phyloP scores from a whole-genome alignment of 2,888 invertebrate species.

The Elysia crispata region DNA sequence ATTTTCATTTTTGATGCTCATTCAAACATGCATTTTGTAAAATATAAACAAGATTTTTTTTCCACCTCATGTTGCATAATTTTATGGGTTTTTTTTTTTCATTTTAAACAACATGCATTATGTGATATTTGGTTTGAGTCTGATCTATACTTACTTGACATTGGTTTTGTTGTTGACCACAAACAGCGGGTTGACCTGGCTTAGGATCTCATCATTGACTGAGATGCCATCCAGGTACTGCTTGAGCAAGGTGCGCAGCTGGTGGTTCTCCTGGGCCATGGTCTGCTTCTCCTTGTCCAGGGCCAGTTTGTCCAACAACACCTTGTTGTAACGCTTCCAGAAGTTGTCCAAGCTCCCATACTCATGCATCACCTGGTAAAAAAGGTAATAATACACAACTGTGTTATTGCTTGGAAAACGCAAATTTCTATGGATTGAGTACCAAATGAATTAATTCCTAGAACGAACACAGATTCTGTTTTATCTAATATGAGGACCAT shows the following conservation, averaged over 20 bases:
- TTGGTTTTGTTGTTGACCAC: conserved; percentile 77
- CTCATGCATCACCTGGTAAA: conserved; percentile 73
- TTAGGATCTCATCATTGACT: conserved; percentile 77
- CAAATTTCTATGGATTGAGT: too few species aligned
- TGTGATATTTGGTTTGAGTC: conserved; percentile 77
- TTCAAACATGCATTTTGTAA: too few species aligned
- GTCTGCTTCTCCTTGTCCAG: conserved; percentile 77
- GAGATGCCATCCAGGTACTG: conserved; percentile 78
- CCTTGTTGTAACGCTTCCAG: conserved; percentile 82
- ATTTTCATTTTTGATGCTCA: too few species aligned
- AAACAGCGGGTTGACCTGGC: conserved; percentile 76
- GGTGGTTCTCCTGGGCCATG: conserved; percentile 82
- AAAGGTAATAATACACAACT: too few species aligned
- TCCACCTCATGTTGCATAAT: too few species aligned
- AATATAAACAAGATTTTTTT: too few species aligned
- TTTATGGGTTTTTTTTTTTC: too few species aligned
- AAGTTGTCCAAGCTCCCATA: conserved; percentile 82
- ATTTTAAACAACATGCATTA: conserved; percentile 60
- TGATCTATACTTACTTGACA: conserved; percentile 75
- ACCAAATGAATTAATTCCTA: too few species aligned
- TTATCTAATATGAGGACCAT: too few species aligned
- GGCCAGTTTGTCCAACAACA: conserved; percentile 77
- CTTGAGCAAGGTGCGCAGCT: conserved; percentile 76
- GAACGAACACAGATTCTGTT: too few species aligned
- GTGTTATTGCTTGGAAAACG: too few species aligned